Evolutionary conservation across 2,888 invertebrate genomes (phyloP), one percentile per base, ranked within the genome.

Genomic region (Acanthosepion esculentum): DNA sequence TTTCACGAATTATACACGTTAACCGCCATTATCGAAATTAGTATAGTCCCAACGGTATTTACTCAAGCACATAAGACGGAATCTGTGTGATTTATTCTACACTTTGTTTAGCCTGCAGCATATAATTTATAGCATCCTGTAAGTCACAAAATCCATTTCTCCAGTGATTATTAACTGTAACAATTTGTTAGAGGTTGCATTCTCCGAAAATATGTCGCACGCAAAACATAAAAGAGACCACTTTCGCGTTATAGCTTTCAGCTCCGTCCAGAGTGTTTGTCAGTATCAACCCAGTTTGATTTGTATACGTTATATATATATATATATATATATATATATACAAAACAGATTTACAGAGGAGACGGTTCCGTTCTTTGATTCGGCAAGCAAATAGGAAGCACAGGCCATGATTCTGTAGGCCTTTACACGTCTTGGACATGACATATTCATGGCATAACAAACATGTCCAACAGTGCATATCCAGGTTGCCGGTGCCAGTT

Each of bases 371-470:
- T 78, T 78, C 33, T 5, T 78, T n/a, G 78, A 15, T 15, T 33
- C 18, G 78, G 15, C n/a, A 3, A 78, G 78, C 78, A 78, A n/a
- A 78, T 33, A 78, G n/a, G n/a, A 33, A 5, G n/a, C n/a, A n/a
- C n/a, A 4, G n/a, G 78, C 12, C 78, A 78, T 78, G 78, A 78
- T n/a, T 33, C 15, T 78, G 78, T 33, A 3, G 33, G 33, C 78
- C n/a, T 78, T 78, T 78, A n/a, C n/a, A 78, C 78, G 78, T 33
- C n/a, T n/a, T 78, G n/a, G 78, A n/a, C 78, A n/a, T 78, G 78
- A 78, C 78, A n/a, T 78, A 33, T 78, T 78, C 78, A 78, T 78
- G n/a, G 78, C 78, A n/a, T 78, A 78, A 78, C 78, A n/a, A 78
- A 78, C n/a, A 78, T 78, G 78, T 33, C n/a, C n/a, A 78, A 10